phyloP scores from a whole-genome alignment of 2,888 invertebrate species.

The Cosmia trapezina region DNA sequence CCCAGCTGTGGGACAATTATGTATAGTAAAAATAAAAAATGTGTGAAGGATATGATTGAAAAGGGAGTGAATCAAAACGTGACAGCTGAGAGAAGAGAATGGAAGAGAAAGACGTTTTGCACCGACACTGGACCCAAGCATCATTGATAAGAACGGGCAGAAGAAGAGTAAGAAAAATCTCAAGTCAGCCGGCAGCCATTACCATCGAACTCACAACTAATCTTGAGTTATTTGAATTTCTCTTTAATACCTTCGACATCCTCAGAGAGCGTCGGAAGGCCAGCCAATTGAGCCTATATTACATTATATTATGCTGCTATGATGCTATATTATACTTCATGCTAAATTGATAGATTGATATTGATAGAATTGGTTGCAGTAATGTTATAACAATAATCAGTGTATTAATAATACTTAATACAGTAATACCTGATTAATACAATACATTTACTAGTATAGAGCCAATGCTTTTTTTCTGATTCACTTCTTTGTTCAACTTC shows the following conservation, averaged over 20 bases:
- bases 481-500: neutral
- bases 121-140: neutral
- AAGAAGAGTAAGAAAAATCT: neutral
- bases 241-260: neutral
- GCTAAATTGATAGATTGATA: neutral
- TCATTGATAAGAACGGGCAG: neutral
- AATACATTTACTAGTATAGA: neutral
- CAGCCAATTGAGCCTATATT: neutral
- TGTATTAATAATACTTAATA: too few species aligned
- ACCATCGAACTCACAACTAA: neutral
- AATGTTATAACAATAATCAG: neutral
- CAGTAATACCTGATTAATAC: neutral
- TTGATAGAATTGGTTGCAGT: neutral
- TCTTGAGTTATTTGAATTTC: neutral
- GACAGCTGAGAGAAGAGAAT: neutral
- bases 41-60: neutral
- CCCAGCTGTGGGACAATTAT: too few species aligned
- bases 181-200: neutral
- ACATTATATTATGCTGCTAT: neutral
- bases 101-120: neutral
- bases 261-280: neutral
- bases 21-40: too few species aligned
- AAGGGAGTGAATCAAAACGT: neutral
- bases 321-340: neutral
- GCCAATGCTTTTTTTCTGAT: neutral